Evolutionary conservation across 2,113 vertebrate genomes (phyloP).

Genomic region (Mixornis gularis): DNA sequence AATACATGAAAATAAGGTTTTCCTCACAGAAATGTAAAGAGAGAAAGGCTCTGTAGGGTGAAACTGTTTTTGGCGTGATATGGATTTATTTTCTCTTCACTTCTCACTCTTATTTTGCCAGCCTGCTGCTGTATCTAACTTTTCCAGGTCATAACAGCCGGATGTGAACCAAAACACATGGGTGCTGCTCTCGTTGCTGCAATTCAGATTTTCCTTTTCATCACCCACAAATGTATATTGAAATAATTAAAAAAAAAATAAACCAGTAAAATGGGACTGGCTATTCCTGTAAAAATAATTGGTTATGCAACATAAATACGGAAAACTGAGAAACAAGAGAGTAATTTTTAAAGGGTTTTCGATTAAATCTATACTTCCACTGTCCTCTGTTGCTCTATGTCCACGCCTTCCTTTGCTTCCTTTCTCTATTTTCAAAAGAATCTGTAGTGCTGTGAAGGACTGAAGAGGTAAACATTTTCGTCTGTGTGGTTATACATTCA

Average conservation of each 20-base stretch:
- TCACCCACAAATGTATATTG: not conserved
- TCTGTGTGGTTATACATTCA: not conserved
- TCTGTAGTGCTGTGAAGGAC: not conserved
- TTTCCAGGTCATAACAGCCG: not conserved
- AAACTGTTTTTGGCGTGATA: not conserved
- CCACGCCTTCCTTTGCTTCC: not conserved
- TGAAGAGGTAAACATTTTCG: not conserved
- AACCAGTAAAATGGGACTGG: not conserved
- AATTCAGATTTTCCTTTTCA: not conserved
- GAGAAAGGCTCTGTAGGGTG: not conserved
- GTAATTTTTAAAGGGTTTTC: not conserved
- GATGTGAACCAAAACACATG: not conserved
- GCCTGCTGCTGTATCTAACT: not conserved
- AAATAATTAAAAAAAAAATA: not conserved
- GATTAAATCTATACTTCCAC: not conserved
- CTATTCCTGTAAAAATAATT: not conserved
- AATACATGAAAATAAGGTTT: not conserved
- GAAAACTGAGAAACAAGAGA: not conserved
- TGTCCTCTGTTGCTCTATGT: not conserved
- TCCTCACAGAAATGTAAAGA: not conserved
- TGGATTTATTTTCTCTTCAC: not conserved
- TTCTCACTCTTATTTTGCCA: not conserved
- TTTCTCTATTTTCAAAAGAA: not conserved
- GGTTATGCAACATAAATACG: not conserved
- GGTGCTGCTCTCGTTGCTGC: not conserved